phyloP scores from a whole-genome alignment of 2,888 invertebrate species.

The Ceraclea dissimilis region DNA sequence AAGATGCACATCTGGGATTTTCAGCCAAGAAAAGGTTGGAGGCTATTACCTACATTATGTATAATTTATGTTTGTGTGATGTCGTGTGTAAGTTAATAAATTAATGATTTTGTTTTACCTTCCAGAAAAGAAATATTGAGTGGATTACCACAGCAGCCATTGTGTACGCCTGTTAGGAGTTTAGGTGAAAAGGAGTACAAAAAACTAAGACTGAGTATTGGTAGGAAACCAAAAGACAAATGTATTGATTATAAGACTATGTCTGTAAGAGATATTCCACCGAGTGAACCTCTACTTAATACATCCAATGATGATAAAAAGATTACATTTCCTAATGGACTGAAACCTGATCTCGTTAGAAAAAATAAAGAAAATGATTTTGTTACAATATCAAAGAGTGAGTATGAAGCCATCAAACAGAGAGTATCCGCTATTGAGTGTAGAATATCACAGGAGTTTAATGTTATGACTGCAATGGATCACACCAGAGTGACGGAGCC shows the following conservation, averaged over 20 bases:
- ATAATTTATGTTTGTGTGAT: constrained; percentile 25
- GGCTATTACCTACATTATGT: not conserved
- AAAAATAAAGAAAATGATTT: constrained; percentile 49
- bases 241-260: constrained; percentile 6
- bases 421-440: constrained; percentile 66
- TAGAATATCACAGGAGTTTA: constrained; percentile 62
- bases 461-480: constrained; percentile 37
- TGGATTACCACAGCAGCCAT: constrained; percentile 52
- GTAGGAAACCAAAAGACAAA: constrained; percentile 24
- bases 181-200: constrained; percentile 46
- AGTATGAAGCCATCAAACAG: constrained; percentile 71
- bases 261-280: not conserved
- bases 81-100: not conserved
- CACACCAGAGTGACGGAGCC: constrained; percentile 36
- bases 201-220: constrained; percentile 38
- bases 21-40: constrained; percentile 62
- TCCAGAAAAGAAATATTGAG: constrained; percentile 57
- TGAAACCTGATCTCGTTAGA: constrained; percentile 9
- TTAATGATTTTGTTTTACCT: constrained; percentile 24
- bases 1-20: constrained; percentile 49
- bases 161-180: constrained; percentile 51
- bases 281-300: not conserved
- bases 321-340: not conserved
- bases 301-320: not conserved
- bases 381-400: constrained; percentile 63